Conservation (phyloP, 1,140 invertebrate species). For the Psix sp. region DNA sequence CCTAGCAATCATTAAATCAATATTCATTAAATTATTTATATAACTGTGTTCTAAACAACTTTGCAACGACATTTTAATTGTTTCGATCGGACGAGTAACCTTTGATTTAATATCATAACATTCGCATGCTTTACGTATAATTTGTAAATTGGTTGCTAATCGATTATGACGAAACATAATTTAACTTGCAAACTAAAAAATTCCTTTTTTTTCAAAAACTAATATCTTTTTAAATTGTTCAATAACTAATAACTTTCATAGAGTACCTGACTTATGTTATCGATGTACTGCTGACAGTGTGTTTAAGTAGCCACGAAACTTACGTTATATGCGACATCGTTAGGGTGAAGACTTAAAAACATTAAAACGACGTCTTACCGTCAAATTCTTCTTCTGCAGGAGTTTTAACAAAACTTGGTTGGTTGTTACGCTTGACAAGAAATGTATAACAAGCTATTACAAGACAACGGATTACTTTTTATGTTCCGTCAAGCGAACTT, state of each 20-base stretch:
- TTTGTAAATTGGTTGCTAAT: no score
- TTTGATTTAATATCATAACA: no score
- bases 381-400: conserved; percentile 49
- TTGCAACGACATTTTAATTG: no score
- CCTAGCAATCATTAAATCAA: conserved; percentile 44
- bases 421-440: conserved; percentile 40
- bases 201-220: no score
- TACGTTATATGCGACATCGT: conserved; percentile 61
- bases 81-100: no score
- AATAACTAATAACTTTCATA: not conserved
- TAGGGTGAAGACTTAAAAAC: conserved; percentile 67
- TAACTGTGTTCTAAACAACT: not conserved
- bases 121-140: no score
- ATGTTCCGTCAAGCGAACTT: conserved; percentile 26
- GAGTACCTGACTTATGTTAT: conserved; percentile 19
- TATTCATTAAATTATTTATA: conserved; percentile 17
- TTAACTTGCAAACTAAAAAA: no score
- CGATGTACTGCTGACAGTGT: conserved; percentile 21
- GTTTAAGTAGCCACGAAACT: conserved; percentile 58
- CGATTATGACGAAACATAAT: no score
- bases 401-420: conserved; percentile 52
- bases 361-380: conserved; percentile 63
- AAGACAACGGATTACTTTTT: conserved; percentile 47
- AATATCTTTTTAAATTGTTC: not conserved
- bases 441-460: conserved; percentile 56